A percentile compares a stretch with the other conserved stretches of the same genome.
phyloP scores from a whole-genome alignment of 30 jellyfish, hydroid and myxozoan species.

The Catostylus mosaicus region DNA sequence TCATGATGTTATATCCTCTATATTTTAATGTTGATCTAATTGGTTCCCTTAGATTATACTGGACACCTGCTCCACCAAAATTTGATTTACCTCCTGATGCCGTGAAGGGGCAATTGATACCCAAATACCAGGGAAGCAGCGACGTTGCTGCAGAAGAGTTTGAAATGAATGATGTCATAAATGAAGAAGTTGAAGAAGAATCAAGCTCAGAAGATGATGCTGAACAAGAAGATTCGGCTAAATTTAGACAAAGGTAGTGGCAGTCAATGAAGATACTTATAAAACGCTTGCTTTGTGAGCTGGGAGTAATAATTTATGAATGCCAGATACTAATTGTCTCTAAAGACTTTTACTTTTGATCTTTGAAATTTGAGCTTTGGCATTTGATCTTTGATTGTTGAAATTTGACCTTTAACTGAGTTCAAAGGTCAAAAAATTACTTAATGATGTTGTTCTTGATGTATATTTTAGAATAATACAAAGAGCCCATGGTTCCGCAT shows the following conservation, averaged over 20 bases:
- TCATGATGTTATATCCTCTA: no score
- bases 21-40: no score
- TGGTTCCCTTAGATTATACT: slow-evolving; percentile 32
- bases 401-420: no score
- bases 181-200: slow-evolving; percentile 32
- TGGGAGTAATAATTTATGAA: no score
- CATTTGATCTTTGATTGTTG: no score
- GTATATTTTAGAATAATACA: slow-evolving; percentile 19
- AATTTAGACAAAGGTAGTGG: slow-evolving; percentile 59
- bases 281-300: no score
- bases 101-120: slow-evolving; percentile 58
- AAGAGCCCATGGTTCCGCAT: slow-evolving; percentile 66
- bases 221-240: slow-evolving; percentile 6
- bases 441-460: not conserved
- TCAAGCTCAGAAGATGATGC: slow-evolving; percentile 68
- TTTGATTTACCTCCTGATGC: slow-evolving; percentile 68
- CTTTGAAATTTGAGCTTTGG: no score
- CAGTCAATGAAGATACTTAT: no score
- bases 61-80: slow-evolving; percentile 84
- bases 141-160: slow-evolving; percentile 10
- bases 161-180: slow-evolving; percentile 5
- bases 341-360: no score
- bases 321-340: no score
- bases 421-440: no score
- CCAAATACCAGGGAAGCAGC: slow-evolving; percentile 48